phyloP scores from a whole-genome alignment of 1,140 invertebrate genomes.

The Nymphalis io region DNA sequence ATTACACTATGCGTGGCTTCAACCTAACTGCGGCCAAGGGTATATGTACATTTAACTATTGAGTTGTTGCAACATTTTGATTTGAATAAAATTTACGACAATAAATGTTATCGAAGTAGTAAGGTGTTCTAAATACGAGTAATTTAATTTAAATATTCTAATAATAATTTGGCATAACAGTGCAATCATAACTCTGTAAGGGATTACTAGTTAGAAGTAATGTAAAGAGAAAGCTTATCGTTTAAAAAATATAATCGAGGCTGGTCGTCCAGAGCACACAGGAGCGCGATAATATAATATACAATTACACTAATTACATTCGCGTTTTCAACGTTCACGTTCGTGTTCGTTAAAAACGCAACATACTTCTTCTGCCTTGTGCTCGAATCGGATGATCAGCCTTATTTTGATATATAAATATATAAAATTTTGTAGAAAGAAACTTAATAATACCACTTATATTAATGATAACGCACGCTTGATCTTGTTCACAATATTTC shows the following conservation, averaged over 20 bases:
- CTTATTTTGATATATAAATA: conserved; percentile 9
- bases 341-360: not conserved
- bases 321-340: not conserved
- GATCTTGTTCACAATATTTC: not conserved
- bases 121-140: not conserved
- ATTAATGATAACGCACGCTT: conserved; percentile 8
- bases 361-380: not conserved
- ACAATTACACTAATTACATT: not conserved
- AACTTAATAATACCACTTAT: conserved; percentile 9
- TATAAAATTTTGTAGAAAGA: conserved; percentile 3
- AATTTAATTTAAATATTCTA: conserved; percentile 1
- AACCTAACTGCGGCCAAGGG: too few species aligned
- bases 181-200: not conserved
- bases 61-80: too few species aligned
- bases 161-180: conserved; percentile 13
- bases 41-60: too few species aligned
- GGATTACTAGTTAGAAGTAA: not conserved
- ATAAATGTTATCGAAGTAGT: not conserved
- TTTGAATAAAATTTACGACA: too few species aligned
- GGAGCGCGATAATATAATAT: not conserved
- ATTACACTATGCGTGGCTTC: too few species aligned
- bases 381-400: conserved; percentile 4
- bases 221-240: not conserved
- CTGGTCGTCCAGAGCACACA: conserved; percentile 4
- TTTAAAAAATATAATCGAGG: not conserved